Base-by-base conservation (phyloP, 1,140 invertebrate genomes). In the Linepithema humile region DNA sequence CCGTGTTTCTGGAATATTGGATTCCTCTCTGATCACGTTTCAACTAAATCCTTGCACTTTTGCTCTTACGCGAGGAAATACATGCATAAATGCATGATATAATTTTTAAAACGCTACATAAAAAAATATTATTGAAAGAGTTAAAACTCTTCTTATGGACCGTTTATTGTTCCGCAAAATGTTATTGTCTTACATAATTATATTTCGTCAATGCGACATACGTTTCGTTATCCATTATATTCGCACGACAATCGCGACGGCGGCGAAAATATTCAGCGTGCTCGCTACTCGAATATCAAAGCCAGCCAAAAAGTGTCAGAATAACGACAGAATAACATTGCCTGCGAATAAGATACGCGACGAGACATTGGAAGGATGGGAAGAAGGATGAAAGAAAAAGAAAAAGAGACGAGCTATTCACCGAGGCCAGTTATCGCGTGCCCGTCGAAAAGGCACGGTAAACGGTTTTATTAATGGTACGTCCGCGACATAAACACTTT, bases 401-500 rank as follows among this genome's bases (percentile, higher is more conserved):
- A 55, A 20, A 48, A 40, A 55, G 23, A 57, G 23, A 60, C 74
- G 38, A 72, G 72, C 70, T 45, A 70, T 57, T 74, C 50, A 32
- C 29, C 55, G 74, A 59, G 57, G 59, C 72, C n/a, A 26, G 72
- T 88, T 90, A 89, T 90, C 87, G 86, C 73, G 55, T 64, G 75
- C 83, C 64, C 84, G 70, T 88, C 75, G 88, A 89, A 89, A 90
- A 90, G 88, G 67, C 62, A 83, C 70, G 85, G 85, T 84, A 88
- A 86, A 89, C 83, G 87, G 75, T 89, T 91, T 85, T 92, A 92
- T 92, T 92, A 91, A 92, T 92, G 90, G 88, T 82, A 40, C 82
- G 64, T 55, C 65, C 86, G 80, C 84, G 48, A 69, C 89, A 92
- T 91, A 93, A 91, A 93, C 90, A 93, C 90, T 92, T 93, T 93